phyloP scores from a whole-genome alignment of 2,113 vertebrate genomes.

The Anguilla japonica region DNA sequence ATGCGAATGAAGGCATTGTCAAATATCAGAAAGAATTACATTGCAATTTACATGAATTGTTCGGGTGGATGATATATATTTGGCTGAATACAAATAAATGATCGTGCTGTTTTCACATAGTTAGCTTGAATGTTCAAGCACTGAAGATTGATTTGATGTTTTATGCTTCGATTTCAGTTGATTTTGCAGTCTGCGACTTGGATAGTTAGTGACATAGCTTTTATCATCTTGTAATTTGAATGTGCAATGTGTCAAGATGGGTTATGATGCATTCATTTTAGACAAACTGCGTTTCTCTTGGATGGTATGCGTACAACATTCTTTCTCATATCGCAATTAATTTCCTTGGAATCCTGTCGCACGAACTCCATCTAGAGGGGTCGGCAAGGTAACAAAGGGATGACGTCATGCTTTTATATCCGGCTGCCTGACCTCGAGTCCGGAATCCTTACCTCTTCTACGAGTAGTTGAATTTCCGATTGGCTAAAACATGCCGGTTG shows the following conservation, averaged over 20 bases:
- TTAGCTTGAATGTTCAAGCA: background rate
- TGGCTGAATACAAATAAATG: background rate
- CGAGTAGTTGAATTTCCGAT: constrained; percentile 9
- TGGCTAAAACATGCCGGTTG: constrained; percentile 14
- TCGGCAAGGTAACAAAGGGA: constrained; percentile 76
- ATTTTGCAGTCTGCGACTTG: background rate
- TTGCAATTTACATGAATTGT: background rate
- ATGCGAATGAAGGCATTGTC: background rate
- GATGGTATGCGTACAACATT: background rate
- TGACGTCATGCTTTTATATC: constrained; percentile 72
- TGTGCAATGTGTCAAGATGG: background rate
- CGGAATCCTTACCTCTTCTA: constrained; percentile 39
- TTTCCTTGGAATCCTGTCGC: constrained; percentile 20
- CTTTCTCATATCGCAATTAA: background rate
- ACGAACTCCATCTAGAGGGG: constrained; percentile 41
- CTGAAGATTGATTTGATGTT: background rate
- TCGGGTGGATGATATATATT: background rate
- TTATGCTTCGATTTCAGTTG: background rate
- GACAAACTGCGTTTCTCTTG: background rate
- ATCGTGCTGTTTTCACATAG: background rate
- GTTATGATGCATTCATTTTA: background rate
- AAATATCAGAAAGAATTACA: background rate
- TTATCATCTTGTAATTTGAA: background rate
- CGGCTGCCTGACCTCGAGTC: constrained; percentile 65
- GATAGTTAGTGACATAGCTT: background rate